phyloP scores from a whole-genome alignment of 1,140 invertebrate genomes.

The Hycleus phaleratus region DNA sequence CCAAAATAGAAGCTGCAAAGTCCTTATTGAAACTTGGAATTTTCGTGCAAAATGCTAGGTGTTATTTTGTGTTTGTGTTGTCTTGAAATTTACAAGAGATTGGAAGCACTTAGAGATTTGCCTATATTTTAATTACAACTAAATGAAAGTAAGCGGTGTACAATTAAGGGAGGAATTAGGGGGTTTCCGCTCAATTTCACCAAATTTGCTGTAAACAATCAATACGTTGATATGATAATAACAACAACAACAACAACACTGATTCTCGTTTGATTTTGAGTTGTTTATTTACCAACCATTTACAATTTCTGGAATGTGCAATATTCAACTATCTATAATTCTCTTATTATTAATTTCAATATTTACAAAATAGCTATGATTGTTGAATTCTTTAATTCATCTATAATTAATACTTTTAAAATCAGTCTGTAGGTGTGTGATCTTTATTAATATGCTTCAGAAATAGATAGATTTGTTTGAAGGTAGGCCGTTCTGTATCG shows the following conservation, averaged over 20 bases:
- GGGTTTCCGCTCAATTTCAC: neutral
- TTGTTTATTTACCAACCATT: too few relatives aligned
- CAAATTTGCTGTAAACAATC: neutral
- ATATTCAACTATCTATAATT: neutral
- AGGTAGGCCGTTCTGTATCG: conserved; percentile 59
- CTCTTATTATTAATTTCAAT: neutral
- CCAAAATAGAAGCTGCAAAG: too few relatives aligned
- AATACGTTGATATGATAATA: neutral
- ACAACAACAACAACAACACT: too few relatives aligned
- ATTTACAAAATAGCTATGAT: conserved; percentile 6
- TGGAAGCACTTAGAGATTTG: neutral
- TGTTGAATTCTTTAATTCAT: neutral
- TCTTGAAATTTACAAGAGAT: neutral
- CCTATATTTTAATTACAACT: neutral
- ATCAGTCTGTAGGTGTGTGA: conserved; percentile 44
- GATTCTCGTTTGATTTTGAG: too few relatives aligned
- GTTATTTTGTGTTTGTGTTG: neutral
- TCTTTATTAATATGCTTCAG: conserved; percentile 52
- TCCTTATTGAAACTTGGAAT: too few relatives aligned
- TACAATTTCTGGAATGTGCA: too few relatives aligned
- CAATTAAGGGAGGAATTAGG: neutral
- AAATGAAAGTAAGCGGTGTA: neutral
- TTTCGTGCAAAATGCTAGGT: neutral
- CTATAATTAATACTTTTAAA: neutral
- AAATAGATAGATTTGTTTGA: conserved; percentile 69